Base-by-base conservation (phyloP, 2,888 invertebrate species). In the Parasteatoda lunata region DNA sequence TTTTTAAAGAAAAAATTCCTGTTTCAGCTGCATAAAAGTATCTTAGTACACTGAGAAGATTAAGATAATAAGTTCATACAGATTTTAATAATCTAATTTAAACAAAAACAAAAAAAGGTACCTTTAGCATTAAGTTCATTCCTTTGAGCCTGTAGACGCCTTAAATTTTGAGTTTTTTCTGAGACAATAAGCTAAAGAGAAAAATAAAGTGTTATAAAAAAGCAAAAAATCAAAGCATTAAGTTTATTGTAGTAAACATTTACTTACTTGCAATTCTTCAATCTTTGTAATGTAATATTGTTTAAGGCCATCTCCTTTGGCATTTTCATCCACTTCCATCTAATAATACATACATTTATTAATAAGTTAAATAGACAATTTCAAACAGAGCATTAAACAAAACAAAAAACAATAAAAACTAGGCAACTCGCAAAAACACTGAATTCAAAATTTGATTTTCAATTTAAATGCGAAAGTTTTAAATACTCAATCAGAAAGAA, bases 91-190 rank as follows among this genome's bases (percentile, higher is more conserved):
- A 64, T 13, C n/a, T n/a, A 48, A 82, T n/a, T 54, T 70, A 66
- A 64, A 59, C 11, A 68, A 80, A 30, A 1, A 30, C n/a, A 30
- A 30, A 30, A 30, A 30, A 30, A 30, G 2, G 30, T 89, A 96
- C 97, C 97, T 95, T 99, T 99, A 8, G 98, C 98, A 93, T 99
- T 99, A 0, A 99, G 95, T 92, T 99, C 99, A 94, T 99, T 99
- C 90, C 99, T 94, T 92, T 99, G 99, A 15, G 99, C 99, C 93
- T 99, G 98, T 88, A 99, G 93, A 92, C 99, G 95, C 81, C 99
- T 94, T 77, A 99, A 94, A 93, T 99, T 99, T 93, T 98, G 98
- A 90, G 97, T 96, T 92, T 99, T 99, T 91, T 99, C 98, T n/a
- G 97, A 97, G 5, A 99, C 98, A 90, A 97, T 95, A 80, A 98